Evolutionary conservation across 2,113 vertebrate genomes (phyloP).

Genomic region (Hypocryptadius cinnamomeus): DNA sequence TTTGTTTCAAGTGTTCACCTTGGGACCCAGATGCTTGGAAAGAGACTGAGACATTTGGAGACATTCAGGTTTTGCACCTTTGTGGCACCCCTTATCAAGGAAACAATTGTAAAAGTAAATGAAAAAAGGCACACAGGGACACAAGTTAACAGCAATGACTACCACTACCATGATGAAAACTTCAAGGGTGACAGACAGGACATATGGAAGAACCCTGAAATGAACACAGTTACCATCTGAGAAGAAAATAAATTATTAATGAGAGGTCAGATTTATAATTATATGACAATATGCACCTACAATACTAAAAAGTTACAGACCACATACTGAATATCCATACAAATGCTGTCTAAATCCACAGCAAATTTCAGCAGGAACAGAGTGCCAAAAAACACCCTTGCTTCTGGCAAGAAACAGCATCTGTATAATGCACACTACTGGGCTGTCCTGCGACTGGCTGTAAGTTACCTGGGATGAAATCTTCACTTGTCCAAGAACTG

Average conservation of each 20-base stretch:
- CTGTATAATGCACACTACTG: neutral
- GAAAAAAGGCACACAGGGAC: constrained; percentile 15
- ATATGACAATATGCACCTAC: neutral
- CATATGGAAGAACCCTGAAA: neutral
- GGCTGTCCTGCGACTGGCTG: neutral
- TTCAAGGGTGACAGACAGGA: neutral
- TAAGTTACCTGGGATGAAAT: neutral
- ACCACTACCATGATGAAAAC: neutral
- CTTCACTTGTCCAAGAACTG: neutral
- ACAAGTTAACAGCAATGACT: constrained; percentile 11
- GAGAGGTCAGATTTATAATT: neutral
- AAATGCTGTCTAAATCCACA: neutral
- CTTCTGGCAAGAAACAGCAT: neutral
- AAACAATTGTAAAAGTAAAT: constrained; percentile 46
- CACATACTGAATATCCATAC: neutral
- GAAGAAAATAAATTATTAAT: neutral
- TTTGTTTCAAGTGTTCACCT: constrained; percentile 47
- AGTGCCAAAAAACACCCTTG: neutral
- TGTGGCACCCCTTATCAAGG: neutral
- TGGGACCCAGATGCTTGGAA: constrained; percentile 10
- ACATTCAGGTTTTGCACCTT: constrained; percentile 29
- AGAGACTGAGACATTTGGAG: constrained; percentile 1
- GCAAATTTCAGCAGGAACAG: neutral
- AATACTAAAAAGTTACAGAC: neutral
- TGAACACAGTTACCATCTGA: neutral